phyloP scores from a whole-genome alignment of 2,888 invertebrate genomes.

The Chorisops tibialis region DNA sequence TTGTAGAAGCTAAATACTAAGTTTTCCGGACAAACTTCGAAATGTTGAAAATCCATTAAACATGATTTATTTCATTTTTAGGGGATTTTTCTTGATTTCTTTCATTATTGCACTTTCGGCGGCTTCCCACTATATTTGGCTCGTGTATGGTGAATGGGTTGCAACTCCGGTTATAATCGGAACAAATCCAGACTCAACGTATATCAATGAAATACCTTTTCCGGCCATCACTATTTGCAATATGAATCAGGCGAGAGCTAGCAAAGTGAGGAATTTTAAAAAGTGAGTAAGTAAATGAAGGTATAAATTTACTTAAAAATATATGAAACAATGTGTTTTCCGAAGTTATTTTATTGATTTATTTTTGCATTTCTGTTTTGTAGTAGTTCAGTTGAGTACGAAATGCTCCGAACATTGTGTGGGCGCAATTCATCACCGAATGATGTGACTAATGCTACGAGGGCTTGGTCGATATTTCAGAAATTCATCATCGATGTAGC shows the following conservation, averaged over 20 bases:
- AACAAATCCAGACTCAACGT: constrained; percentile 68
- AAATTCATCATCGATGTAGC: constrained; percentile 12
- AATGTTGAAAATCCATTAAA: too few relatives aligned
- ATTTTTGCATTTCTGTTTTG: constrained; percentile 12
- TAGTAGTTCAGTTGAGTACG: background rate
- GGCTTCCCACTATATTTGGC: constrained; percentile 70
- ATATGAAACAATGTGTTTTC: background rate
- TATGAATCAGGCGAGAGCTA: constrained; percentile 73
- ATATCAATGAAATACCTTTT: constrained; percentile 69
- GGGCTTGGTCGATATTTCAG: constrained; percentile 39
- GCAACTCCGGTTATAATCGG: constrained; percentile 73
- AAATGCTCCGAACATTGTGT: constrained; percentile 13
- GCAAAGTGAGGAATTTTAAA: constrained; percentile 60
- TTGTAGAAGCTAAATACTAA: too few relatives aligned
- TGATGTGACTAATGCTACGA: constrained; percentile 24
- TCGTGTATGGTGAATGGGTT: constrained; percentile 70
- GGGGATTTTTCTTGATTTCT: constrained; percentile 13
- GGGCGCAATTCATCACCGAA: background rate
- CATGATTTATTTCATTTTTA: background rate
- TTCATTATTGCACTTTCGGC: constrained; percentile 58
- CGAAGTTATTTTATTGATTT: too few relatives aligned
- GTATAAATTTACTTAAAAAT: too few relatives aligned
- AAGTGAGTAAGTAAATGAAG: constrained; percentile 34
- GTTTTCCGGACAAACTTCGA: too few relatives aligned
- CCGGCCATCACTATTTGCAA: constrained; percentile 83